Conservation (phyloP, 2,888 invertebrate species). For the Peribatodes rhomboidaria region DNA sequence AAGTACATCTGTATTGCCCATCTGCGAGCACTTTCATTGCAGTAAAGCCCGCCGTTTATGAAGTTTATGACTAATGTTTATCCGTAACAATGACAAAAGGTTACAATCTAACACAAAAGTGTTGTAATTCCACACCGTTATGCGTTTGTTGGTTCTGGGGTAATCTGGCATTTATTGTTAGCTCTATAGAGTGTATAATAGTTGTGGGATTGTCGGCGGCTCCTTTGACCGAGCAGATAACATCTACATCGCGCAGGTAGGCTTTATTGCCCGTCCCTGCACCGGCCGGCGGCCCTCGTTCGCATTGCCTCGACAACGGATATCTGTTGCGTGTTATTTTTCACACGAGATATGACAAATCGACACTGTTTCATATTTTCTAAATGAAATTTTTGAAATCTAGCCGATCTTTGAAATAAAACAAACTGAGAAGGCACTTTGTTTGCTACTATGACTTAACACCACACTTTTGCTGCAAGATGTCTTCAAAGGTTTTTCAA, state of each 20-base stretch:
- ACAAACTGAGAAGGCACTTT: no score
- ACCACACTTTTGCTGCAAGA: no score
- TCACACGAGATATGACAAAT: slow-evolving; percentile 63
- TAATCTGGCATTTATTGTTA: slow-evolving; percentile 46
- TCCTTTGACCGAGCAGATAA: slow-evolving; percentile 83
- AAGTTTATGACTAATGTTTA: slow-evolving; percentile 75
- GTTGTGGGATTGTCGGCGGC: slow-evolving; percentile 67
- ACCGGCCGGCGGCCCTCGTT: slow-evolving; percentile 43
- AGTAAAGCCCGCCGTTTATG: slow-evolving; percentile 64
- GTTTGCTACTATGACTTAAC: no score
- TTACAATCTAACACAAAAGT: slow-evolving; percentile 79
- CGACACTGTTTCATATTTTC: slow-evolving; percentile 19
- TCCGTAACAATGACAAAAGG: slow-evolving; percentile 79
- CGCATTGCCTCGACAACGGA: slow-evolving; percentile 56
- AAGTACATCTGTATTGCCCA: slow-evolving; percentile 12
- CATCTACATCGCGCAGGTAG: slow-evolving; percentile 83
- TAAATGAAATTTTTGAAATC: background rate
- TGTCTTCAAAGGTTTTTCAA: no score
- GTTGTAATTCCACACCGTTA: slow-evolving; percentile 83
- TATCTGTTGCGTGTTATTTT: slow-evolving; percentile 67
- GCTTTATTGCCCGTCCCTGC: slow-evolving; percentile 71
- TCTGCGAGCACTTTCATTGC: slow-evolving; percentile 28
- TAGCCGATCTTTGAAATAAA: background rate
- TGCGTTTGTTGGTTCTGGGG: slow-evolving; percentile 64
- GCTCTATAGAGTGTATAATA: slow-evolving; percentile 48